Conservation (phyloP, 2,888 invertebrate genomes). For the Heliothis peltigera region DNA sequence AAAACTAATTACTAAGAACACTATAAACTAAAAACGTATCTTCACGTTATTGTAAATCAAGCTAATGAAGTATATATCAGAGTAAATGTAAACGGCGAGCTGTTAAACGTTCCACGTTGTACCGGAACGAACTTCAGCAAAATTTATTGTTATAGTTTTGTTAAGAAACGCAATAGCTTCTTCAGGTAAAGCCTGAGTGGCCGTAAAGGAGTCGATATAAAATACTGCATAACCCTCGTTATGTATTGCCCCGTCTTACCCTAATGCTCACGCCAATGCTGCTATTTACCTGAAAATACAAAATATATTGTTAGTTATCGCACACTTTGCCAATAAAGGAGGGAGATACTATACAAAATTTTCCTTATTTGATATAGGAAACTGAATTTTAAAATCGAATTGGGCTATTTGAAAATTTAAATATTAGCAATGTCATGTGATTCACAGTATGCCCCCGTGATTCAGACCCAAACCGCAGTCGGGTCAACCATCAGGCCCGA, state of each 20-base stretch:
- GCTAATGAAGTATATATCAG: slow-evolving; percentile 72
- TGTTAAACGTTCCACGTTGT: slow-evolving; percentile 76
- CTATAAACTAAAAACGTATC: slow-evolving; percentile 56
- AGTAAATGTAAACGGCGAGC: slow-evolving; percentile 75
- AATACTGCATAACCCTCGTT: slow-evolving; percentile 71
- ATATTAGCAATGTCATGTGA: slow-evolving; percentile 36
- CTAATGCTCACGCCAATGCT: slow-evolving; percentile 56
- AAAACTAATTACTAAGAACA: slow-evolving; percentile 53
- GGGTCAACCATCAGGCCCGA: slow-evolving; percentile 46
- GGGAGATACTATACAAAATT: slow-evolving; percentile 1
- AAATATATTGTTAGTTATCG: slow-evolving; percentile 66
- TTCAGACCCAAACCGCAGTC: slow-evolving; percentile 52
- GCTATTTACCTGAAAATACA: slow-evolving; percentile 76
- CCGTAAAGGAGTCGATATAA: slow-evolving; percentile 76
- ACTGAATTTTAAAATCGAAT: slow-evolving; percentile 13
- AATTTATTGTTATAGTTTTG: slow-evolving; percentile 85
- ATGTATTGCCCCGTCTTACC: slow-evolving; percentile 65
- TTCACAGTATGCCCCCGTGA: slow-evolving; percentile 45
- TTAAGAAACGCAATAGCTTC: slow-evolving; percentile 79
- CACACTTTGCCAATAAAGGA: slow-evolving; percentile 44
- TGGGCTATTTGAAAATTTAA: slow-evolving; percentile 16
- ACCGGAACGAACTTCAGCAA: slow-evolving; percentile 77
- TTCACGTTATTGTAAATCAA: slow-evolving; percentile 62
- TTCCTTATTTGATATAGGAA: slow-evolving; percentile 6
- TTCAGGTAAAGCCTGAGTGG: slow-evolving; percentile 69